Percentiles rank a stretch among this genome's conserved stretches.
Evolutionary conservation across 2,113 vertebrate genomes (phyloP).

Genomic region (Bujurquina vittata): DNA sequence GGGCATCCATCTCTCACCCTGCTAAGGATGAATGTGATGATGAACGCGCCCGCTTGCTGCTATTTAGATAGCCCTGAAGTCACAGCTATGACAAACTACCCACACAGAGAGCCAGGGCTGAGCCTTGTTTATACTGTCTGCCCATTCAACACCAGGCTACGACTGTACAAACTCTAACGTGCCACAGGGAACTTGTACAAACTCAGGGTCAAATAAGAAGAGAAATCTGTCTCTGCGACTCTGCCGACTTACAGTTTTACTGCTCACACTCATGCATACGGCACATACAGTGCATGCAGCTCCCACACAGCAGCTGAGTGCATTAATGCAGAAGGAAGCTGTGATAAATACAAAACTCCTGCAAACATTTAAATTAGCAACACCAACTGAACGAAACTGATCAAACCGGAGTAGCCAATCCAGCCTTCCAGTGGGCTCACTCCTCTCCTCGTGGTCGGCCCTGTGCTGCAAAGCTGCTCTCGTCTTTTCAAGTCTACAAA

Average conservation of each 20-base stretch:
- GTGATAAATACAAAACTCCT: not conserved
- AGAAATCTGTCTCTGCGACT: constrained; percentile 8
- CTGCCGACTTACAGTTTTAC: constrained; percentile 1
- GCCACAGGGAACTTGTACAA: constrained; percentile 39
- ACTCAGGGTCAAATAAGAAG: constrained; percentile 43
- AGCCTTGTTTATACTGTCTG: constrained; percentile 56
- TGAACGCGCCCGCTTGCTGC: constrained; percentile 59
- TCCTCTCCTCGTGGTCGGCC: not conserved
- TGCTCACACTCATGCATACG: not conserved
- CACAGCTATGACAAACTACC: constrained; percentile 71
- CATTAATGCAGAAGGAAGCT: constrained; percentile 4
- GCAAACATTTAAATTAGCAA: not conserved
- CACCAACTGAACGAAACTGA: not conserved
- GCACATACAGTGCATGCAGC: not conserved
- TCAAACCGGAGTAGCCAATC: not conserved
- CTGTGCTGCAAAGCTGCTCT: not conserved
- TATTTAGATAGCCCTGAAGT: constrained; percentile 79
- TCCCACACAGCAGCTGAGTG: not conserved
- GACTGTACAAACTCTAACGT: constrained; percentile 36
- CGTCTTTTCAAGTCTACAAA: not conserved
- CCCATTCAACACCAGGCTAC: constrained; percentile 35
- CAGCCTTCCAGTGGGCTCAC: not conserved
- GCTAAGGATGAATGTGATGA: constrained; percentile 70
- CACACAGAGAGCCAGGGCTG: constrained; percentile 45
- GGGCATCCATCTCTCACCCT: constrained; percentile 67